phyloP scores from a whole-genome alignment of 2,888 invertebrate species.

The Busseola fusca region DNA sequence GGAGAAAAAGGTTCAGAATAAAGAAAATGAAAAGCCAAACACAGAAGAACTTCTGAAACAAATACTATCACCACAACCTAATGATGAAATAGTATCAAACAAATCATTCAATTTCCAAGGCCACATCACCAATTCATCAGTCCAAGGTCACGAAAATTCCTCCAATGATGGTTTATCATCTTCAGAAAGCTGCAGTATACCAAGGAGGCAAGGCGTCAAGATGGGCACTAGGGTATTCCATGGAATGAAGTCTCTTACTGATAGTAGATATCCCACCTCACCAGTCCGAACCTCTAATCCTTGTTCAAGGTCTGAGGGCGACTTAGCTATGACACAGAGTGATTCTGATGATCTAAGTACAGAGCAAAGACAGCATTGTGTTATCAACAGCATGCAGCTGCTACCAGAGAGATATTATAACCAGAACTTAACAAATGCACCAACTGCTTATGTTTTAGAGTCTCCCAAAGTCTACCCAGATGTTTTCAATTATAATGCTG shows the following conservation, averaged over 20 bases:
- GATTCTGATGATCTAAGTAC: constrained; percentile 85
- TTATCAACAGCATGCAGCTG: constrained; percentile 85
- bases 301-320: constrained; percentile 78
- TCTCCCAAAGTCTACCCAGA: constrained; percentile 87
- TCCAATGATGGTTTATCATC: constrained; percentile 86
- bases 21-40: constrained; percentile 91
- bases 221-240: constrained; percentile 93
- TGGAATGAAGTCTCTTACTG: constrained; percentile 77
- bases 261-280: constrained; percentile 72
- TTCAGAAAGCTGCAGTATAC: constrained; percentile 85
- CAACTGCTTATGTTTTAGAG: constrained; percentile 87
- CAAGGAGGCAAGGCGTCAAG: constrained; percentile 91
- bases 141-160: constrained; percentile 75
- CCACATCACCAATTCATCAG: not conserved
- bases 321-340: constrained; percentile 82
- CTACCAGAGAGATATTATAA: constrained; percentile 84
- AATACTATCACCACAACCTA: constrained; percentile 78
- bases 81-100: constrained; percentile 72
- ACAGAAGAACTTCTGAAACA: constrained; percentile 82
- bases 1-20: constrained; percentile 90
- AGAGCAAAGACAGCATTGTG: constrained; percentile 86
- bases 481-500: constrained; percentile 81
- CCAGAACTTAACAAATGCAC: constrained; percentile 71
- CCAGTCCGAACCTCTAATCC: constrained; percentile 69
- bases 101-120: constrained; percentile 50